Evolutionary conservation across 2,888 invertebrate genomes (phyloP).

Genomic region (Sinopyrophorus schimmeli): DNA sequence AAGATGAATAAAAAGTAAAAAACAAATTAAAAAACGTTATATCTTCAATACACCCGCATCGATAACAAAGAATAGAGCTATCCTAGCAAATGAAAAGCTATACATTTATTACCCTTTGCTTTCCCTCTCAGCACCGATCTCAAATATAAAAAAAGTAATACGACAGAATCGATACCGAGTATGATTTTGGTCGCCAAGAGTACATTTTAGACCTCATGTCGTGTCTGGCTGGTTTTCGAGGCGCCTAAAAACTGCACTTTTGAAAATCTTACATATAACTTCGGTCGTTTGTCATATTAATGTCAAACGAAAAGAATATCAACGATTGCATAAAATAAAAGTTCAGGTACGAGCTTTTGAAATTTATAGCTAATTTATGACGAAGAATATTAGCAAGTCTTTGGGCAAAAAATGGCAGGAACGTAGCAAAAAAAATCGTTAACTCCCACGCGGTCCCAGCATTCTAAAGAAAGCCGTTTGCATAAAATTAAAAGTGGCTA

Average conservation of each 20-base stretch:
- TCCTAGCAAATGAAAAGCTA: conserved; percentile 20
- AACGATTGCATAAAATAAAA: conserved; percentile 6
- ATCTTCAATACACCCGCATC: no score
- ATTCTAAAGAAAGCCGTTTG: conserved; percentile 19
- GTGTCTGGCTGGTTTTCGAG: conserved; percentile 4
- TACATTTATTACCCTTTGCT: conserved; percentile 17
- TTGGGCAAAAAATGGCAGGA: no score
- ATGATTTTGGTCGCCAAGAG: conserved; percentile 14
- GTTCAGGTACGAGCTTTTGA: conserved; percentile 3
- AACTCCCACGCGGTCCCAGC: conserved; percentile 15
- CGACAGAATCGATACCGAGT: conserved; percentile 5
- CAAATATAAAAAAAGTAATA: not conserved
- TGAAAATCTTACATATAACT: conserved; percentile 12
- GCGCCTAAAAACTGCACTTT: conserved; percentile 6
- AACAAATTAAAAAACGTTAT: no score
- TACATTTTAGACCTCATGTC: conserved; percentile 12
- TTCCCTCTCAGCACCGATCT: not conserved
- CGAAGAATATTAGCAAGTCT: conserved; percentile 14
- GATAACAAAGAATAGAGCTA: conserved; percentile 8
- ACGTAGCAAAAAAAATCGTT: conserved; percentile 11
- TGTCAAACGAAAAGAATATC: conserved; percentile 11
- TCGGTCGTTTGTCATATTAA: conserved; percentile 21
- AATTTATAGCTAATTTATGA: conserved; percentile 28
- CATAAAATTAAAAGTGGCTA: conserved; percentile 25
- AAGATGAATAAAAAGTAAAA: no score